These are phyloP conservation scores for Pterostichus niger DNA, from an alignment of 2,888 invertebrate genomes.

Conservation along the genomic window DNA sequence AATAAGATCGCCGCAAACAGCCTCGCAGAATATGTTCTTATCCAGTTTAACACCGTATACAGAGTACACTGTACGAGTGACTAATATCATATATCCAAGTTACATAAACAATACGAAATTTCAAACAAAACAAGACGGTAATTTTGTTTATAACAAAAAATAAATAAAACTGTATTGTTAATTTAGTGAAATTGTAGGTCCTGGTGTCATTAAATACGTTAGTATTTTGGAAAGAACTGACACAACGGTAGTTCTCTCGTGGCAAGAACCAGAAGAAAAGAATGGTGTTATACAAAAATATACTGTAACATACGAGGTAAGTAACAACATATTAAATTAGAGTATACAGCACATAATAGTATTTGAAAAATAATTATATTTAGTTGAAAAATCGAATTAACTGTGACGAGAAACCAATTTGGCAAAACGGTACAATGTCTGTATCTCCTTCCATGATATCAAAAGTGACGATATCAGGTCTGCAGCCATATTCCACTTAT, in stretches of 20 bases:
- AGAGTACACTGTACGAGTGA: background rate
- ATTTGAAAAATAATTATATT: too few relatives aligned
- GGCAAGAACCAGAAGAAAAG: constrained; percentile 21
- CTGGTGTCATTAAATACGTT: constrained; percentile 8
- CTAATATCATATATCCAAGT: background rate
- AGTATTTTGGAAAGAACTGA: background rate
- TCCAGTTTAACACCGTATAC: constrained; percentile 1
- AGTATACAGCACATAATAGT: too few relatives aligned
- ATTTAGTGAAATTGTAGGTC: constrained; percentile 19
- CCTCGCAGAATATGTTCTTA: background rate
- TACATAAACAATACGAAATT: background rate
- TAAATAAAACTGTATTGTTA: too few relatives aligned
- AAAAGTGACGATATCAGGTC: background rate
- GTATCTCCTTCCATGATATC: background rate
- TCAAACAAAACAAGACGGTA: constrained; percentile 36
- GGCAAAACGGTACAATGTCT: background rate
- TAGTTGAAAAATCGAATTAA: constrained; percentile 8
- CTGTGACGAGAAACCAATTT: background rate
- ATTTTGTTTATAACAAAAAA: background rate
- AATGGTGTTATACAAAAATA: constrained; percentile 45
- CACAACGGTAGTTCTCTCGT: constrained; percentile 11
- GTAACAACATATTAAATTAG: background rate
- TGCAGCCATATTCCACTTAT: constrained; percentile 32
- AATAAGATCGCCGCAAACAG: background rate
- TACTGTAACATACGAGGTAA: constrained; percentile 29